Conservation (phyloP, 2,113 vertebrate genomes). For the Tenebrosternarchus preto region DNA sequence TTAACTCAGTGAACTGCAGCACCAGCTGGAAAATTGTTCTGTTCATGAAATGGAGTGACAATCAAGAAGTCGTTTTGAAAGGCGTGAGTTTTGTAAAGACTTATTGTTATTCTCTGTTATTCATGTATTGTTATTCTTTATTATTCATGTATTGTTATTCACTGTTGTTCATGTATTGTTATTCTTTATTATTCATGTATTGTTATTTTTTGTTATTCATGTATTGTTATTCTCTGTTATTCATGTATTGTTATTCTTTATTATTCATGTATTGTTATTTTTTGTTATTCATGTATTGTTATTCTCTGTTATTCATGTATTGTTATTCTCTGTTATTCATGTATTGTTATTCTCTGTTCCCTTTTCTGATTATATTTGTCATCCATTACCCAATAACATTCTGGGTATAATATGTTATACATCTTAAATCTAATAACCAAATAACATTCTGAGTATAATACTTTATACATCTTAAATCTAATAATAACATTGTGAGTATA, state of each 20-base stretch:
- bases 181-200: not conserved
- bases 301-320: not conserved
- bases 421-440: too few species aligned
- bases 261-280: too few species aligned
- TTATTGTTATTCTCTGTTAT: not conserved
- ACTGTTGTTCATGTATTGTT: not conserved
- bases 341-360: not conserved
- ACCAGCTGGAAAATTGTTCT: constrained; percentile 99
- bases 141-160: too few species aligned
- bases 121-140: not conserved
- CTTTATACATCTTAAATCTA: too few species aligned
- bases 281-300: not conserved
- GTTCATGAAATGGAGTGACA: constrained; percentile 99
- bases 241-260: not conserved
- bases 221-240: not conserved
- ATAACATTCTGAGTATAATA: too few species aligned
- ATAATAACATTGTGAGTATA: too few species aligned
- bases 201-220: not conserved
- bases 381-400: not conserved
- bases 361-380: not conserved
- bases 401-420: too few species aligned
- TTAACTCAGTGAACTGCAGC: constrained; percentile 98
- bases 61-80: constrained; percentile 94
- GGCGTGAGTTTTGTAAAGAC: constrained; percentile 80
- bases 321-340: not conserved